Conservation (phyloP, 2,888 invertebrate species). For the Synanthedon formicaeformis region DNA sequence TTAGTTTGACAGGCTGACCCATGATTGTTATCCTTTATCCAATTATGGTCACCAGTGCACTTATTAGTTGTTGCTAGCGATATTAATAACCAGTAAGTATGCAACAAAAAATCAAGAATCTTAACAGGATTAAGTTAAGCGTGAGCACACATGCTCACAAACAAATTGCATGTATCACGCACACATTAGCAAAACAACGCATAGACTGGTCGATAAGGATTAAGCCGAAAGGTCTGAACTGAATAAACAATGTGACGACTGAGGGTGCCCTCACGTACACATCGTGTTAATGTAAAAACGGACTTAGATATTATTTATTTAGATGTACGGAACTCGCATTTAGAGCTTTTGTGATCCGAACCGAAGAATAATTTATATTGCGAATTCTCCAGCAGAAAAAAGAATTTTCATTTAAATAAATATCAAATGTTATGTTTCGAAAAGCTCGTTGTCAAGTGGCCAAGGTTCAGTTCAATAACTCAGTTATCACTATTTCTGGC, state of each 20-base stretch:
- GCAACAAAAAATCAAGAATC: background rate
- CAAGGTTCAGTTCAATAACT: no score
- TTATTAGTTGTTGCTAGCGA: no score
- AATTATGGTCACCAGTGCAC: no score
- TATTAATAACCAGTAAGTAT: no score
- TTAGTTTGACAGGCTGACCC: no score
- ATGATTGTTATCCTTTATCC: no score
- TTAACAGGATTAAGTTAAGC: background rate
- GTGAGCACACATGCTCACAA: background rate
- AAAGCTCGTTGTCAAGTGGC: no score
- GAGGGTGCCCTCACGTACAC: conserved; percentile 23
- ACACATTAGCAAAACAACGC: conserved; percentile 2
- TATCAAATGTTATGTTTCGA: background rate
- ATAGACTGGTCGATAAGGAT: conserved; percentile 50
- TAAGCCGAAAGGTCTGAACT: conserved; percentile 43
- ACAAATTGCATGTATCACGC: background rate
- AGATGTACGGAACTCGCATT: conserved; percentile 12
- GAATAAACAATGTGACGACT: conserved; percentile 52
- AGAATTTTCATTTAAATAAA: background rate
- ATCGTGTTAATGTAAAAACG: conserved; percentile 39
- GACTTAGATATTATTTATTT: conserved; percentile 27
- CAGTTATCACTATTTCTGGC: no score
- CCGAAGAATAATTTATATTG: background rate
- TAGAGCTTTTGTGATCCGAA: conserved; percentile 2
- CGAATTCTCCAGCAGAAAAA: background rate